These are phyloP conservation scores for Drepanosiphum platanoidis DNA, from an alignment of 2,888 invertebrate species.

Conservation along the genomic window DNA sequence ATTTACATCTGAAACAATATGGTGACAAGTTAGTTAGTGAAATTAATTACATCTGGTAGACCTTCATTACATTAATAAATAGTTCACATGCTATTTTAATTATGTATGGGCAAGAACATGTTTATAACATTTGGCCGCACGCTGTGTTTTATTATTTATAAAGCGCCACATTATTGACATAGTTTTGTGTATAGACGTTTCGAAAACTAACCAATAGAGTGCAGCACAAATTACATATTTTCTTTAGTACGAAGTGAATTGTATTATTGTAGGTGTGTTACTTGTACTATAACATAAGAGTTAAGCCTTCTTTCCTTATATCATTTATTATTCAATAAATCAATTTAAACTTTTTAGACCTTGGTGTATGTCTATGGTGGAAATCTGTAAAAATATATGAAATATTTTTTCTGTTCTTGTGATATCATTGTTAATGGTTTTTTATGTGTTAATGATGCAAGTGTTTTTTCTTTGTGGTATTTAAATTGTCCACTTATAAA, in stretches of 20 bases:
- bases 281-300: neutral
- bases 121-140: slow-evolving; percentile 7
- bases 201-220: slow-evolving; percentile 36
- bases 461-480: neutral
- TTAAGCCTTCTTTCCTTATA: neutral
- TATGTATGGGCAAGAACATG: neutral
- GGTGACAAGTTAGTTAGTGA: slow-evolving; percentile 24
- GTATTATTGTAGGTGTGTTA: neutral
- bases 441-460: neutral
- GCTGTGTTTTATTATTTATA: slow-evolving; percentile 13
- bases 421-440: neutral
- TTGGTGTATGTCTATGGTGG: neutral
- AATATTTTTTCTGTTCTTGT: neutral
- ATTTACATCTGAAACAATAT: slow-evolving; percentile 47
- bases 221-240: slow-evolving; percentile 47
- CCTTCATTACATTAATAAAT: slow-evolving; percentile 7
- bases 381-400: neutral
- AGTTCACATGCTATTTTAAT: slow-evolving; percentile 16
- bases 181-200: neutral
- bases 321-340: neutral
- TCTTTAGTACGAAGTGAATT: neutral
- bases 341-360: neutral
- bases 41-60: slow-evolving; percentile 21
- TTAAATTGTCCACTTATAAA: neutral
- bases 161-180: neutral